Base-by-base conservation (phyloP, 1,140 invertebrate genomes). In the Brachionus koreanus region DNA sequence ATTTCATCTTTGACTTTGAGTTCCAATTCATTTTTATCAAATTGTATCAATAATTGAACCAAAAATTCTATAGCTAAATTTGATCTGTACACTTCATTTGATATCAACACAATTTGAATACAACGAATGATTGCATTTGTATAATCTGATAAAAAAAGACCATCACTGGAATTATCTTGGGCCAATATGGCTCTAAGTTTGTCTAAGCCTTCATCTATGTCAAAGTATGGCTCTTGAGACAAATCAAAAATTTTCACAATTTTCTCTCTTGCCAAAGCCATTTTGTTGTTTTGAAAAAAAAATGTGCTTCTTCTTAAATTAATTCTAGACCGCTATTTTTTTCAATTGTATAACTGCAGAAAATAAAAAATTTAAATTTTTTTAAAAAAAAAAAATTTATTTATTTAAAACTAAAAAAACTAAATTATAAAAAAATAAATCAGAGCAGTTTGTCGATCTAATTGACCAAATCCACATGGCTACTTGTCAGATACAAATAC, bases 381-480 rank as follows among this genome's bases (percentile, higher is more conserved):
- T 52, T 52, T 52, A n/a, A 46, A 46, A 16, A 16, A n/a, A 52
- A 43, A 43, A n/a, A n/a, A n/a, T n/a, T n/a, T n/a, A n/a, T n/a
- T n/a, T n/a, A 52, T 52, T 52, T 6, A 52, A 57, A 57, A 57
- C 16, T 19, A 57, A 57, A 57, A 23, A 57, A 57, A 13, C 3
- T 29, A 2, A 29, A 29, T 46, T 10, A 2, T 46, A 3, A 35
- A 67, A 35, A 12, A 23, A 67, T 23, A 23, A 63, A 23, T 5
- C 6, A 16, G 7, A 7, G 19, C n/a, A 13, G 7, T 7, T 42
- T 43, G 69, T 23, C 2, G 69, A 5, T 74, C 23, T 25, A 49
- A 74, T 74, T 74, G 69, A 74, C 25, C 37, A 74, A 74, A 74
- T 25, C 25, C 43, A 74, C 69, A 74, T 74, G 69, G 69, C 69